phyloP scores from a whole-genome alignment of 1,140 invertebrate species.

The Fopius arisanus region DNA sequence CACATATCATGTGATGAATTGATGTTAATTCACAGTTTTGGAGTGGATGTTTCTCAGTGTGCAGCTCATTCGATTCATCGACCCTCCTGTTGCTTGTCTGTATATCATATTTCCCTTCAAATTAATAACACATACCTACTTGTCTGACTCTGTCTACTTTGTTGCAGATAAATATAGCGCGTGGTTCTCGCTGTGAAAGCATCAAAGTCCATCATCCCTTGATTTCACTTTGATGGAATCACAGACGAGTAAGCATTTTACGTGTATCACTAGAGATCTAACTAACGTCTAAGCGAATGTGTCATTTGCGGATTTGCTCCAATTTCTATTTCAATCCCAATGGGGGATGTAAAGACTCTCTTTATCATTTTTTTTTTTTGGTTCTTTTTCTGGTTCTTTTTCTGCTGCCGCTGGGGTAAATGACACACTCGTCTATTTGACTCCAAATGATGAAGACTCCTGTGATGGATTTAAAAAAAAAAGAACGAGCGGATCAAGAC shows the following conservation, averaged over 20 bases:
- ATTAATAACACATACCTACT: slow-evolving; percentile 29
- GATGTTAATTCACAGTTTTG: slow-evolving; percentile 22
- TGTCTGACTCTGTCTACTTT: slow-evolving; percentile 28
- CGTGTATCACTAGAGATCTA: slow-evolving; percentile 30
- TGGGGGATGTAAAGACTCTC: background rate
- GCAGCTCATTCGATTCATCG: slow-evolving; percentile 20
- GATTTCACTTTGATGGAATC: slow-evolving; percentile 11
- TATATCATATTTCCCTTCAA: background rate
- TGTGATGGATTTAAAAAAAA: slow-evolving; percentile 22
- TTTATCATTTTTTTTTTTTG: background rate
- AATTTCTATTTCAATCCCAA: background rate
- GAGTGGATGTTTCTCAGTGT: slow-evolving; percentile 24
- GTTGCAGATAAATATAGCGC: background rate
- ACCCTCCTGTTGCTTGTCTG: slow-evolving; percentile 20
- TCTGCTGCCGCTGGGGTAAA: background rate
- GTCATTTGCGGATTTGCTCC: slow-evolving; percentile 8
- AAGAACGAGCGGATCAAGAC: slow-evolving; percentile 17
- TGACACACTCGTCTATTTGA: slow-evolving; percentile 16
- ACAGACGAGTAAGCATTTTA: slow-evolving; percentile 24
- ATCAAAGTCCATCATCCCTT: background rate
- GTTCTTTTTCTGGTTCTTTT: too few relatives aligned
- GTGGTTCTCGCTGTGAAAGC: background rate
- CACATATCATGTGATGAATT: slow-evolving; percentile 10
- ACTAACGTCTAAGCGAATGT: slow-evolving; percentile 28
- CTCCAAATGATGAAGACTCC: slow-evolving; percentile 20